Evolutionary conservation across 2,888 invertebrate species (phyloP), one percentile per base, ranked within the genome.

Genomic region (Corbicula japonica): DNA sequence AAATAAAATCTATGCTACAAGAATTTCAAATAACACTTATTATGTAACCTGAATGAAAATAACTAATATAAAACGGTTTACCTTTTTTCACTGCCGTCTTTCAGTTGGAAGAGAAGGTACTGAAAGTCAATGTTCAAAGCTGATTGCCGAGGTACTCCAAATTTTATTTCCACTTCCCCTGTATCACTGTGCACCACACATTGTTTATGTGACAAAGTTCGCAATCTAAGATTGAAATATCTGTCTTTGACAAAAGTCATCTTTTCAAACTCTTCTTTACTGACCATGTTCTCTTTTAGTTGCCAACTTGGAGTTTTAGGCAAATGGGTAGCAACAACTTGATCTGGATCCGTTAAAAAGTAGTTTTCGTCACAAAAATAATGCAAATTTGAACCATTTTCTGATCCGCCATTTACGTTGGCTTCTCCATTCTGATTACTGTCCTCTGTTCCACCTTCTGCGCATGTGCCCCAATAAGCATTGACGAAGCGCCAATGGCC

Each of bases 321-420:
- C 10, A 90, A 76, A 73, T 92, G 92, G 0, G 90, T 91, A 34
- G 86, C 84, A 8, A 86, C 85, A 69, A 91, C 78, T 65, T 88
- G 86, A 26, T 90, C 88, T 0, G 92, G 92, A 60, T 92, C 92
- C 0, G 91, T 87, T 8, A 92, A 83, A 80, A 92, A 92, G 63
- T 91, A 92, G 83, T 91, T 91, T 78, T 92, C 91, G 71, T 92
- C 91, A 80, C 90, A 89, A 26, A 81, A 78, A 69, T 90, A 91
- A 48, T 81, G 76, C 10, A 85, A 54, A 48, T 76, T 82, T 35
- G 63, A 76, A 23, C 72, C 52, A 12, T 60, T 52, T 8, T 71
- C 80, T 15, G 80, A 66, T 15, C 71, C 69, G 2, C 73, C 80
- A 35, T 46, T 65, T 21, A 60, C 65, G n/a, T 26, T 65, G 26